Conservation (phyloP, 2,113 vertebrate species). For the Poecile atricapillus region DNA sequence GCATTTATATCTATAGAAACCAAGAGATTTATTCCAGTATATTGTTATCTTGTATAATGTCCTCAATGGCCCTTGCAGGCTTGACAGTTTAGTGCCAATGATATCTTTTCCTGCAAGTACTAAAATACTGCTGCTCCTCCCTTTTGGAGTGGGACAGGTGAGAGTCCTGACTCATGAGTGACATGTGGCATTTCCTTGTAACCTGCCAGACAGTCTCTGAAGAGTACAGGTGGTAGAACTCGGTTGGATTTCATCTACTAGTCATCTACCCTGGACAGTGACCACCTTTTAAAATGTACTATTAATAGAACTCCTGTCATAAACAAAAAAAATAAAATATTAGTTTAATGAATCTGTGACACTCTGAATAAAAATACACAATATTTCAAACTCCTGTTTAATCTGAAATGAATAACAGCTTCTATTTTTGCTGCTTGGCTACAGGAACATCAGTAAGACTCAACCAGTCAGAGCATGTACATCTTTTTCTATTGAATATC, state of each 20-base stretch:
- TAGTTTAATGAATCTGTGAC: not conserved
- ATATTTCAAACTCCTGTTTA: not conserved
- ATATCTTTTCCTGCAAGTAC: not conserved
- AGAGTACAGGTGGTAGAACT: not conserved
- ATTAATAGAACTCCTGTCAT: not conserved
- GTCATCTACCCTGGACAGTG: not conserved
- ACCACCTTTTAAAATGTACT: not conserved
- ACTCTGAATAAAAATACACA: not conserved
- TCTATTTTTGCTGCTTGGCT: not conserved
- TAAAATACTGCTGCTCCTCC: not conserved
- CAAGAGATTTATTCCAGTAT: not conserved
- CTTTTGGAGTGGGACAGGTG: fast-evolving
- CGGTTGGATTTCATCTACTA: not conserved
- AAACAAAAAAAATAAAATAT: not conserved
- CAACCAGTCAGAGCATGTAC: not conserved
- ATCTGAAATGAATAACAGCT: not conserved
- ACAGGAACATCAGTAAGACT: not conserved
- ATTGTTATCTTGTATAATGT: not conserved
- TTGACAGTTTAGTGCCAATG: not conserved
- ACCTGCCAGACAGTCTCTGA: not conserved
- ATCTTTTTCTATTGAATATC: not conserved
- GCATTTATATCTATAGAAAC: not conserved
- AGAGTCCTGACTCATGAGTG: not conserved
- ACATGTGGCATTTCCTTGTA: not conserved
- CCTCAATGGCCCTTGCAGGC: not conserved